phyloP scores from a whole-genome alignment of 2,113 vertebrate species.

The Agapornis roseicollis region DNA sequence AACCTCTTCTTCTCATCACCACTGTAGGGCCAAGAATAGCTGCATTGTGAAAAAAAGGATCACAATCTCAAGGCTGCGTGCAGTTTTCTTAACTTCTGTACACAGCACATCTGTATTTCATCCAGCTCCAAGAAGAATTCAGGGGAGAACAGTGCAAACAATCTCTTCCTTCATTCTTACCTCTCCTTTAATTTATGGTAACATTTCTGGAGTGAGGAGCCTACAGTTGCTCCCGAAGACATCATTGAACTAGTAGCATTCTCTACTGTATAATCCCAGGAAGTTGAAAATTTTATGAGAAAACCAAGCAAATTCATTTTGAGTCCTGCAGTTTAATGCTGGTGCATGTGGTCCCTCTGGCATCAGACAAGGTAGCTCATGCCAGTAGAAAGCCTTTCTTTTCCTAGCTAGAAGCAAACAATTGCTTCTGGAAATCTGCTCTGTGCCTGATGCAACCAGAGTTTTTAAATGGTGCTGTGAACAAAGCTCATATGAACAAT shows the following conservation, averaged over 20 bases:
- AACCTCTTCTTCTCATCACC: background rate
- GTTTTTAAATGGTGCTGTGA: constrained; percentile 6
- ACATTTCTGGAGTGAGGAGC: background rate
- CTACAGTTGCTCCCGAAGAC: background rate
- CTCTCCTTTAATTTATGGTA: background rate
- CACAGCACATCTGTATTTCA: background rate
- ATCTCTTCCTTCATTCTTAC: background rate
- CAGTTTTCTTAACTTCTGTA: background rate
- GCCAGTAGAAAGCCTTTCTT: background rate
- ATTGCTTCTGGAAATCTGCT: background rate
- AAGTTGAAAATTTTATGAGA: background rate
- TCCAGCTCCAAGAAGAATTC: background rate
- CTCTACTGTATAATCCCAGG: background rate
- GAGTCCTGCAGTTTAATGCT: background rate
- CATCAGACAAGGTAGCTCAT: background rate
- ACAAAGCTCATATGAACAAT: background rate
- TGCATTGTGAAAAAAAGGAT: background rate
- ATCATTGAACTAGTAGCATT: background rate
- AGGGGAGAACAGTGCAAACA: background rate
- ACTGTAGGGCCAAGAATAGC: background rate
- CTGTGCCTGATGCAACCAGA: background rate
- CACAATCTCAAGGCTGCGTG: background rate
- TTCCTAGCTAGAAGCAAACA: background rate
- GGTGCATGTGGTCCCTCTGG: background rate
- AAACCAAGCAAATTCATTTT: background rate